Percentiles rank a stretch among this genome's conserved stretches.
Conservation (phyloP, 2,797 vertebrate species). For the Neomorphus geoffroyi region DNA sequence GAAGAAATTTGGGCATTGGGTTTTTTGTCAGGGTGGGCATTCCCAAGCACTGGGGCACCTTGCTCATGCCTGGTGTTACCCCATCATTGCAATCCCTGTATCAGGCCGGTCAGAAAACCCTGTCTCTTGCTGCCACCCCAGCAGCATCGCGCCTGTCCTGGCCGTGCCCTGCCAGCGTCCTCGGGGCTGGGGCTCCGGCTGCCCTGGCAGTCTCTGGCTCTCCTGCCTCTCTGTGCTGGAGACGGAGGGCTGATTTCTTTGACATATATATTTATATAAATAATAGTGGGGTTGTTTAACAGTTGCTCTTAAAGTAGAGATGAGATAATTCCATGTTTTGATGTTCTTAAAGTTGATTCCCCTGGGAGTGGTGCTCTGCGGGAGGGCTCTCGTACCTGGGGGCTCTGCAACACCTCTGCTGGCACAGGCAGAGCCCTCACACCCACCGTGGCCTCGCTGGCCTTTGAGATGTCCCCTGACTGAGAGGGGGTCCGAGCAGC, state of each 20-base stretch:
- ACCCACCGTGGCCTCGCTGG: accelerated
- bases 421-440: accelerated
- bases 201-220: background rate
- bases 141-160: background rate
- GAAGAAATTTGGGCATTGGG: background rate
- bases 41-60: background rate
- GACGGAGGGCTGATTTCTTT: slow-evolving; percentile 13
- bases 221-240: background rate
- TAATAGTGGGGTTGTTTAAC: slow-evolving; percentile 54
- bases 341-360: slow-evolving; percentile 47
- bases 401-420: background rate
- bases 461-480: background rate
- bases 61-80: background rate
- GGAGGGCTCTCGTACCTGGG: background rate
- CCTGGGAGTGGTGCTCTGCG: background rate
- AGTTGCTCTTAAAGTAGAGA: slow-evolving; percentile 57
- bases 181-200: accelerated
- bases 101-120: background rate
- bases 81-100: background rate
- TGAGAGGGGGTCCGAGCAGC: background rate
- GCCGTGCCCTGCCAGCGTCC: background rate
- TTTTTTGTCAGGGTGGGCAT: background rate
- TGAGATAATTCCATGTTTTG: slow-evolving; percentile 73
- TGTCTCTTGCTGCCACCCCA: background rate
- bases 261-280: slow-evolving; percentile 33